Evolutionary conservation across 2,888 invertebrate species (phyloP).

Genomic region (Noctua fimbriata): DNA sequence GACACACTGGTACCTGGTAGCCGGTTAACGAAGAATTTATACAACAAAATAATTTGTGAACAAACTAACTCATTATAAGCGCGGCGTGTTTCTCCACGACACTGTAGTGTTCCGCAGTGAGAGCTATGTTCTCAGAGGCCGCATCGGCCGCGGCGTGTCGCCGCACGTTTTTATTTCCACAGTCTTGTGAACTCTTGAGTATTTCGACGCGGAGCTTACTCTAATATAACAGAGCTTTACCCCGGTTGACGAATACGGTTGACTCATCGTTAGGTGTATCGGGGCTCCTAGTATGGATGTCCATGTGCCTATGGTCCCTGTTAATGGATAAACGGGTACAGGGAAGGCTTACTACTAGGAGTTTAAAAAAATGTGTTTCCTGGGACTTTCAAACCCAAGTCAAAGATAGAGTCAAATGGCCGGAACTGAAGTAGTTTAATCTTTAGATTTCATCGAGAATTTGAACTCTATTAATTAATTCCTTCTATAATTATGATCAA

Average conservation of each 20-base stretch:
- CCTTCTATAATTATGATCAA: not conserved
- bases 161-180: not conserved
- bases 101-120: constrained; percentile 3
- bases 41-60: not conserved
- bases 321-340: no score
- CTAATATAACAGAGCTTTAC: not conserved
- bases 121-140: not conserved
- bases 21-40: not conserved
- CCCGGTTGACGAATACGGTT: not conserved
- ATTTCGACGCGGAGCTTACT: constrained; percentile 1
- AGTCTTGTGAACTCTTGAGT: not conserved
- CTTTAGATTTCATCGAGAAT: not conserved
- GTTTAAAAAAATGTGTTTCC: not conserved
- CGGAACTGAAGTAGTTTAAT: not conserved
- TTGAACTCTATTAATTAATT: not conserved
- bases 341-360: not conserved
- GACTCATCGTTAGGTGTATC: not conserved
- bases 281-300: no score
- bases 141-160: not conserved
- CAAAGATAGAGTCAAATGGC: not conserved
- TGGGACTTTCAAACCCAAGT: not conserved
- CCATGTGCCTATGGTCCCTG: not conserved
- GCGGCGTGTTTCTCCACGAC: not conserved
- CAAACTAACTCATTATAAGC: constrained; percentile 12
- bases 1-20: not conserved